Conservation (phyloP, 2,888 invertebrate genomes). For the Ormyrus pomaceus region DNA sequence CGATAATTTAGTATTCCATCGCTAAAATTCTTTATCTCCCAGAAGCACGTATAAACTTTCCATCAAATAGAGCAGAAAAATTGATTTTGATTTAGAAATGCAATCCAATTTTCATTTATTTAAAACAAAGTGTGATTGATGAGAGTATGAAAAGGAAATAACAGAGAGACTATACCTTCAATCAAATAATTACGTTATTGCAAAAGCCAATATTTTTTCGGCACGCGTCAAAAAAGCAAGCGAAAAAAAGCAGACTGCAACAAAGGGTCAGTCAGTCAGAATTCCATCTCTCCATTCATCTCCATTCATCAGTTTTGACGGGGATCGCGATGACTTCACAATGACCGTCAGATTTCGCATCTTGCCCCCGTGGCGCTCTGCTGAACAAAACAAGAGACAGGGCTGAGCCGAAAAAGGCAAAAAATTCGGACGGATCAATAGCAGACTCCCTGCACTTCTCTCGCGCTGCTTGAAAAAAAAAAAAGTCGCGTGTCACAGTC, state of each 20-base stretch:
- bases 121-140: too few species aligned
- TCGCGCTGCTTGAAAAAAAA: background rate
- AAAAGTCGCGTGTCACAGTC: slow-evolving; percentile 23
- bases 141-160: background rate
- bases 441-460: background rate
- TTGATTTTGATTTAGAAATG: too few species aligned
- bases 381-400: too few species aligned
- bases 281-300: slow-evolving; percentile 19
- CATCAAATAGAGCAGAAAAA: too few species aligned
- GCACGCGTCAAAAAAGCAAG: background rate
- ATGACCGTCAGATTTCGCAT: slow-evolving; percentile 41
- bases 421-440: slow-evolving; percentile 46
- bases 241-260: slow-evolving; percentile 2
- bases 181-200: slow-evolving; percentile 21
- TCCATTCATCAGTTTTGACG: slow-evolving; percentile 41
- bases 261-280: slow-evolving; percentile 43
- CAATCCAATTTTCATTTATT: too few species aligned
- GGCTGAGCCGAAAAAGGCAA: background rate
- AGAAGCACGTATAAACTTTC: too few species aligned
- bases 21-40: too few species aligned
- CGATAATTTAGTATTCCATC: too few species aligned
- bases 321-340: slow-evolving; percentile 43
- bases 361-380: too few species aligned
- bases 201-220: slow-evolving; percentile 8
- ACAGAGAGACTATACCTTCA: background rate